phyloP scores from a whole-genome alignment of 1,140 invertebrate genomes.

The Hycleus cichorii region DNA sequence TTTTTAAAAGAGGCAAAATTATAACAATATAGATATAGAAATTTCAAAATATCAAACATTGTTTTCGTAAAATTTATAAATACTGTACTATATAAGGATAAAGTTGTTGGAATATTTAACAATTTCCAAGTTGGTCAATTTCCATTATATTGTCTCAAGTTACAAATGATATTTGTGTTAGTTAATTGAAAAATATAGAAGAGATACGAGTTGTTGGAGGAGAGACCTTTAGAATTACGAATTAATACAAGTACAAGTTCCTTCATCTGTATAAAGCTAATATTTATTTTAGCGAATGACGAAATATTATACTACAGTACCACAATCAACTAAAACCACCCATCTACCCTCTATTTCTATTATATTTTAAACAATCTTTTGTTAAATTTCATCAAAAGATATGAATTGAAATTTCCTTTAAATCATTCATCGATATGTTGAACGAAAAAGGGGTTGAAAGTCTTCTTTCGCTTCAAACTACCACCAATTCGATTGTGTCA shows the following conservation, averaged over 20 bases:
- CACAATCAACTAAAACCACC: neutral
- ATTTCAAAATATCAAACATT: too few species aligned
- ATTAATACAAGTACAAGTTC: neutral
- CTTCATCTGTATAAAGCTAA: slow-evolving; percentile 7
- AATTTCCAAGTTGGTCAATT: too few species aligned
- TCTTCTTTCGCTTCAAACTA: neutral
- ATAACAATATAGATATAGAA: too few species aligned
- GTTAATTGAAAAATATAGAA: slow-evolving; percentile 3
- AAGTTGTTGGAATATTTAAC: too few species aligned
- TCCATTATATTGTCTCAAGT: too few species aligned
- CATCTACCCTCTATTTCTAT: neutral
- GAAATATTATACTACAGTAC: slow-evolving; percentile 2
- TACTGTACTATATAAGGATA: too few species aligned
- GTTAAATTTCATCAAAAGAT: neutral
- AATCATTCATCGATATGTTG: neutral
- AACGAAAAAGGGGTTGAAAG: neutral
- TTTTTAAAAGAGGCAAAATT: neutral
- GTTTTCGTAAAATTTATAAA: too few species aligned
- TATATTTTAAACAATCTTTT: neutral
- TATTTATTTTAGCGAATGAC: slow-evolving; percentile 22
- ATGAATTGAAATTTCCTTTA: neutral
- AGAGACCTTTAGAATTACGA: slow-evolving; percentile 4
- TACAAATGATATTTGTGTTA: slow-evolving; percentile 6
- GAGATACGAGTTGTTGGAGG: neutral
- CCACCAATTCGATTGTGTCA: neutral